phyloP scores from a whole-genome alignment of 1,140 invertebrate species.

The Mizuhopecten yessoensis region DNA sequence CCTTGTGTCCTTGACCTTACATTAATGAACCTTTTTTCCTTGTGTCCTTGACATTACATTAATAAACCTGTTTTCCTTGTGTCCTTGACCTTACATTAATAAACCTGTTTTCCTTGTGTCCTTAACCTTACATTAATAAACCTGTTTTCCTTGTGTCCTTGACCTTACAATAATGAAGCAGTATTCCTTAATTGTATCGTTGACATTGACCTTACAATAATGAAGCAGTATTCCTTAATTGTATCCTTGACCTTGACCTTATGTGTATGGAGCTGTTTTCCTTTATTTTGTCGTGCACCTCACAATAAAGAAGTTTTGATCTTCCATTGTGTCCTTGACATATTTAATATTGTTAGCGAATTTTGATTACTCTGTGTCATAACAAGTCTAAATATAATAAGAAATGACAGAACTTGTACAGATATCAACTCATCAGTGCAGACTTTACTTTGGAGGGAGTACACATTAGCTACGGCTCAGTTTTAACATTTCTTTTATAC shows the following conservation, averaged over 20 bases:
- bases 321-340: no score
- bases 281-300: background rate
- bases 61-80: background rate
- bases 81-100: background rate
- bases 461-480: no score
- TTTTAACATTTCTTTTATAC: background rate
- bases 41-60: background rate
- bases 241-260: background rate
- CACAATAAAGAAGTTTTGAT: no score
- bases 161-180: background rate
- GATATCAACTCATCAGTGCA: no score
- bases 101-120: background rate
- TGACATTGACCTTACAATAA: background rate
- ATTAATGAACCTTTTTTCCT: background rate
- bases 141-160: background rate
- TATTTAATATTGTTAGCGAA: no score
- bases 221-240: background rate
- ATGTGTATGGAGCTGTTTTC: background rate
- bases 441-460: no score
- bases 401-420: no score
- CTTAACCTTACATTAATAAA: background rate
- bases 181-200: background rate
- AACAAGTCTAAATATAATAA: no score
- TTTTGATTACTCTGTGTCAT: no score
- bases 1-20: background rate